Conservation (phyloP, 1,140 invertebrate genomes). For the Eupeodes corollae region DNA sequence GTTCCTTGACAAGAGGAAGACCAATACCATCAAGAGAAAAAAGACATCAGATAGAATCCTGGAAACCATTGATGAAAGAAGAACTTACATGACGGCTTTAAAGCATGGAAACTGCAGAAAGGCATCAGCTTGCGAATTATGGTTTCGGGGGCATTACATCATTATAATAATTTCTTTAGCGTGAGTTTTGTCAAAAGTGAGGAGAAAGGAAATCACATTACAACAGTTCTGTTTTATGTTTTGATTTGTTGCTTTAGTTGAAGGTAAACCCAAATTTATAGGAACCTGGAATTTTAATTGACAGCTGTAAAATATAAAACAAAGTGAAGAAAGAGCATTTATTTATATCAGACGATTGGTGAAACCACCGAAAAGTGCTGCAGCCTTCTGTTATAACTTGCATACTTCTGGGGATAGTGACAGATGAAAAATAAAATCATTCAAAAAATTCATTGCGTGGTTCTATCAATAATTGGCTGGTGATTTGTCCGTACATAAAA, state of each 20-base stretch:
- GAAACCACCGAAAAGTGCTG: constrained; percentile 77
- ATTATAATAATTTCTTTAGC: constrained; percentile 49
- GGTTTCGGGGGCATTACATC: constrained; percentile 60
- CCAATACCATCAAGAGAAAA: too few species aligned
- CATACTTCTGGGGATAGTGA: constrained; percentile 84
- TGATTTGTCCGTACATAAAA: too few species aligned
- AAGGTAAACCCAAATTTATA: background rate
- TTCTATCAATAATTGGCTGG: too few species aligned
- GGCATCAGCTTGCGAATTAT: constrained; percentile 54
- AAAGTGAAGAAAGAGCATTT: constrained; percentile 92
- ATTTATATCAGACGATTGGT: constrained; percentile 68
- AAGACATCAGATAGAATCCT: constrained; percentile 68
- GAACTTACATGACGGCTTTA: constrained; percentile 70
- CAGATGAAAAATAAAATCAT: constrained; percentile 65
- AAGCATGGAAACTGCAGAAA: constrained; percentile 55
- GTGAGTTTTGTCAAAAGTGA: background rate
- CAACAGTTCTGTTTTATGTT: constrained; percentile 32
- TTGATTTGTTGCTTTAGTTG: too few species aligned
- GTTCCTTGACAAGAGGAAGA: constrained; percentile 61
- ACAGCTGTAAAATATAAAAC: constrained; percentile 77
- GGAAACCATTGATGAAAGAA: constrained; percentile 56
- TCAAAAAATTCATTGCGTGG: too few species aligned
- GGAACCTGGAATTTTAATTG: background rate
- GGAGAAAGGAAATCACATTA: constrained; percentile 30
- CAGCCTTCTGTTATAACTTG: constrained; percentile 93